Base-by-base conservation (phyloP, 23 tunicate species). In the Trididemnum clinides region DNA sequence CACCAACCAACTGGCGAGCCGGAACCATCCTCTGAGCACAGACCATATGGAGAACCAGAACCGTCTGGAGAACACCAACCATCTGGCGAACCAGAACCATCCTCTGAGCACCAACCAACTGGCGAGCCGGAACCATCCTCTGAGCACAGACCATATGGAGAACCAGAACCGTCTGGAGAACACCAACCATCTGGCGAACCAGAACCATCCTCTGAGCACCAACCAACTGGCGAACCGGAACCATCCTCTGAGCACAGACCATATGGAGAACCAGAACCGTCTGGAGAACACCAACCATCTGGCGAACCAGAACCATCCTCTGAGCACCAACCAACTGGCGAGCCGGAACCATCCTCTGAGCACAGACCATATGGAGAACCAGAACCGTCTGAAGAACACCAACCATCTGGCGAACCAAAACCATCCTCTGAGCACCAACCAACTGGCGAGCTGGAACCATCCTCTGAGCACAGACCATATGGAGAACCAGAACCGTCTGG, bases 301-400 rank as follows among this genome's bases (percentile, higher is more conserved):
- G 20, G 5, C 12, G 75, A 28, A 31, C 75, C 75, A n/a, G 75
- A 69, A 69, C 75, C 75, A 27, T 4, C 23, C 23, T 20, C 69
- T 12, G 36, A 12, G 18, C 23, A 25, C 6, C 22, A 63, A 70
- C 77, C 77, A 32, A 57, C 19, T 23, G 12, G 57, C 3, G 89
- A 77, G 63, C 83, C 89, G 25, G 83, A 76, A 75, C 83, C 83
- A 30, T 57, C 62, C 0, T 23, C 38, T 15, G 66, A 64, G 29
- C 90, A 84, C 23, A 84, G 65, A 77, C 84, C 90, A 39, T 26
- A 18, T 18, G 29, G 29, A 31, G 83, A 62, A 62, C 83, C 83
- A 22, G 89, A 85, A 85, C 89, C 82, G 15, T 82, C 27, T 5
- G 20, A n/a, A 3, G 84, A 64, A 78, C 90, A 78, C 65, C 71